Base-by-base conservation (phyloP, 2,888 invertebrate species). In the Cryptocephalus primarius region DNA sequence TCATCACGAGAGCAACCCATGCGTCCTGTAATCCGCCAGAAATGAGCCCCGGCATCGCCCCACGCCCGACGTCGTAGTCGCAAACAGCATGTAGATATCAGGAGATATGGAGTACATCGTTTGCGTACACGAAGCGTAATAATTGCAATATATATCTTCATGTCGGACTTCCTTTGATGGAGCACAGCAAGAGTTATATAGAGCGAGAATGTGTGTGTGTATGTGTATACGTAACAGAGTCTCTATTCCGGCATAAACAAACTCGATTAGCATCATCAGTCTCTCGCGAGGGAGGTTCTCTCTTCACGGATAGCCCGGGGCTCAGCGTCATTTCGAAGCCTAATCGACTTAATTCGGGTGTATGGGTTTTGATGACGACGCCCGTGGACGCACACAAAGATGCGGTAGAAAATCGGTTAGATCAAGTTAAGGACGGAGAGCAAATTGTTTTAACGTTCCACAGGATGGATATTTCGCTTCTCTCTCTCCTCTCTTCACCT, bases 291-390 rank as follows among this genome's bases (percentile, higher is more conserved):
- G 36, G 11, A n/a, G n/a, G 12, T 36, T 36, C 36, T 36, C 36
- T 36, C 36, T 36, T 12, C 6, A 36, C 36, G 12, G 12, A 36
- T 36, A 6, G 36, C 36, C 36, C 11, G n/a, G 36, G 36, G n/a
- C 36, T 6, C 36, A 12, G n/a, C 12, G 36, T 67, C 64, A 66
- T 67, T 68, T 67, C 65, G 64, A 66, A 64, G 60, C 59, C 64
- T 66, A 64, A 65, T 62, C 61, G 53, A 59, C 55, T 65, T 61
- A 65, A 64, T 65, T 62, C 64, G 59, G 62, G 61, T 63, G 59
- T 64, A 61, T 61, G 66, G 61, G 60, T 64, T 64, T 62, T 62
- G 62, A 63, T 63, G 61, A 64, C 60, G 60, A 56, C 55, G 55
- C 55, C 52, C 50, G 50, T 45, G 49, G 51, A 57, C 58, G 49